Conservation (phyloP, 35 echinoderm and acorn worm species). For the Lytechinus pictus region DNA sequence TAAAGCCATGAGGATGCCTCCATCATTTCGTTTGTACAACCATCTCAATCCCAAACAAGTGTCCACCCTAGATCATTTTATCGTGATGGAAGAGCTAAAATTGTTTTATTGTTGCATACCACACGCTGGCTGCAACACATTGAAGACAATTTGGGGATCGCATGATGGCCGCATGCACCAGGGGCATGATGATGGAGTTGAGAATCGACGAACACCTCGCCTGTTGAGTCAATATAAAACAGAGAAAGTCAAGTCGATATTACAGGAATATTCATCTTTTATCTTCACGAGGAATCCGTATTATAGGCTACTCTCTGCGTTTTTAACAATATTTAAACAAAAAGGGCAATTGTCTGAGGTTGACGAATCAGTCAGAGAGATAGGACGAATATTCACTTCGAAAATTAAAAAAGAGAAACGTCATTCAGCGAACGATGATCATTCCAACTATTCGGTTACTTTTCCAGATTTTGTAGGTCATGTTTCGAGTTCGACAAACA, state of each 20-base stretch:
- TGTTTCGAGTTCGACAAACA: background rate
- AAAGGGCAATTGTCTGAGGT: background rate
- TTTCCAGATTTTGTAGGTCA: background rate
- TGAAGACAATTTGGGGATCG: background rate
- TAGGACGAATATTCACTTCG: background rate
- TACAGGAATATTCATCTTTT: background rate
- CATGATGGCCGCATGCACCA: background rate
- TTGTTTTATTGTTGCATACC: constrained; percentile 40
- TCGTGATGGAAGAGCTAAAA: background rate
- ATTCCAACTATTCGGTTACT: background rate
- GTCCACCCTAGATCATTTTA: constrained; percentile 16
- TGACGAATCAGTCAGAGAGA: background rate
- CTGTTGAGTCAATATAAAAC: background rate
- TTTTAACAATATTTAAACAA: background rate
- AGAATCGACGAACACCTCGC: background rate
- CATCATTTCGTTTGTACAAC: background rate
- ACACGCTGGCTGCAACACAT: constrained; percentile 9
- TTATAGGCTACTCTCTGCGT: background rate
- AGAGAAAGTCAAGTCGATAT: background rate
- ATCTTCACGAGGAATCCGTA: constrained; percentile 7
- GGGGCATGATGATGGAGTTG: background rate
- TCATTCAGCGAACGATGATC: background rate
- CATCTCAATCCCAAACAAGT: background rate
- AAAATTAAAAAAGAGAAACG: background rate
- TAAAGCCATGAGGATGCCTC: background rate